Percentiles rank a stretch among this genome's conserved stretches.
phyloP scores from a whole-genome alignment of 2,113 vertebrate species.

The Vimba vimba region DNA sequence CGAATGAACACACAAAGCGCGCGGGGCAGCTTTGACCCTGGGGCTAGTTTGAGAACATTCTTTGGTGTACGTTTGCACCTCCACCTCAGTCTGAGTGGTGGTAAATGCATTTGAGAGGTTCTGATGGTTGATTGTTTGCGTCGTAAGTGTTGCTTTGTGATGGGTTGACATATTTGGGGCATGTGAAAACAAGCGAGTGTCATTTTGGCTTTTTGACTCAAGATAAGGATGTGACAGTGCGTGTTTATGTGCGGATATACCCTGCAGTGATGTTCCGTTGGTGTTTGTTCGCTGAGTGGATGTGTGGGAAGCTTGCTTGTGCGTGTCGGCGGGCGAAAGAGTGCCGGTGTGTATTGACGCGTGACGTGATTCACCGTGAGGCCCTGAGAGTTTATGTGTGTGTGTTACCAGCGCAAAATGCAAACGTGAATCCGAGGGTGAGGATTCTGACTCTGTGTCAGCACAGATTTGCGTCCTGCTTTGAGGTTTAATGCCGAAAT shows the following conservation, averaged over 20 bases:
- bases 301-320: conserved; percentile 6
- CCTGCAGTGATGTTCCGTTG: conserved; percentile 11
- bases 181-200: conserved; percentile 6
- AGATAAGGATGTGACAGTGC: conserved; percentile 3
- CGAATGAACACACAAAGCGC: background rate
- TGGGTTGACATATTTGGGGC: conserved; percentile 32
- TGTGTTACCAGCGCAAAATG: conserved; percentile 2
- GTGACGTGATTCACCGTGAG: background rate
- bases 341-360: conserved; percentile 2
- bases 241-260: conserved; percentile 1
- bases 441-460: conserved; percentile 39
- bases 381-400: conserved; percentile 33
- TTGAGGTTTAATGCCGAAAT: conserved; percentile 45
- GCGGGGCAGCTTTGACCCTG: background rate
- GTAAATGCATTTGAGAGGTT: conserved; percentile 39
- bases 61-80: conserved; percentile 24
- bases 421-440: conserved; percentile 21
- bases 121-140: conserved; percentile 26
- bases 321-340: background rate
- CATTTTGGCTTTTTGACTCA: conserved; percentile 36
- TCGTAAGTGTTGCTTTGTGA: conserved; percentile 6
- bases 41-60: conserved; percentile 19
- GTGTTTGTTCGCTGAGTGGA: conserved; percentile 3
- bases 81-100: conserved; percentile 33
- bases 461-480: conserved; percentile 40